A percentile compares a stretch with the other conserved stretches of the same genome.
These are phyloP conservation scores for Athene noctua DNA, from an alignment of 2,113 vertebrate genomes.

Conservation along the genomic window DNA sequence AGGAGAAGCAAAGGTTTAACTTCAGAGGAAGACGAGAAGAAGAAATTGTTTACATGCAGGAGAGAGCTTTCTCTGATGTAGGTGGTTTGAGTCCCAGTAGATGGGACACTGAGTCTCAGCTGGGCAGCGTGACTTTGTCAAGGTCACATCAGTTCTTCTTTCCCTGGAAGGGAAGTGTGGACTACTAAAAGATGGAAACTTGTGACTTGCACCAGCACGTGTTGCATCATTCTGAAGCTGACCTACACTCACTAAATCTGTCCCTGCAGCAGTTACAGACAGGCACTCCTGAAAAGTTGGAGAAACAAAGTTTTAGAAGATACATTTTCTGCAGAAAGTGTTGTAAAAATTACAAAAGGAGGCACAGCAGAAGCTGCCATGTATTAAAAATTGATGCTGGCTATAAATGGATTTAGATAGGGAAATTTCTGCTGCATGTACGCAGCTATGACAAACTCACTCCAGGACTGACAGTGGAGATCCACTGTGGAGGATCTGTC, in stretches of 20 bases:
- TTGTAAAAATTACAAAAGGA: neutral
- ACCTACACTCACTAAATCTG: neutral
- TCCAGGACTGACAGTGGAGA: neutral
- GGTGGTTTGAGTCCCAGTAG: neutral
- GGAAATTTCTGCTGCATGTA: neutral
- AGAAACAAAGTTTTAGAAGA: neutral
- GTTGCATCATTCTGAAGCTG: neutral
- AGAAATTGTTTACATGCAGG: rapidly evolving
- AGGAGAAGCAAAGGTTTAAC: neutral
- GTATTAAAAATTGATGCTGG: neutral
- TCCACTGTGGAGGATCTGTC: neutral
- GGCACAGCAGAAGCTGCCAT: neutral
- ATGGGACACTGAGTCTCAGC: neutral
- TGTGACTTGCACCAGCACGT: neutral
- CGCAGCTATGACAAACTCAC: neutral
- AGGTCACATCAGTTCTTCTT: neutral
- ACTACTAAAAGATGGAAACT: neutral
- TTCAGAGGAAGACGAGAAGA: neutral
- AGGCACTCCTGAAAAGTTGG: neutral
- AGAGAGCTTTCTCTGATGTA: neutral
- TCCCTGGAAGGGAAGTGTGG: neutral
- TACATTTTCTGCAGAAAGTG: neutral
- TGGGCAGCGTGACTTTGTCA: neutral
- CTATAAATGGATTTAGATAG: neutral
- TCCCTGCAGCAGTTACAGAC: neutral